These are phyloP conservation scores for Crocodylus rhombifer DNA, from an alignment of 2,797 vertebrate genomes.

Conservation along the genomic window DNA sequence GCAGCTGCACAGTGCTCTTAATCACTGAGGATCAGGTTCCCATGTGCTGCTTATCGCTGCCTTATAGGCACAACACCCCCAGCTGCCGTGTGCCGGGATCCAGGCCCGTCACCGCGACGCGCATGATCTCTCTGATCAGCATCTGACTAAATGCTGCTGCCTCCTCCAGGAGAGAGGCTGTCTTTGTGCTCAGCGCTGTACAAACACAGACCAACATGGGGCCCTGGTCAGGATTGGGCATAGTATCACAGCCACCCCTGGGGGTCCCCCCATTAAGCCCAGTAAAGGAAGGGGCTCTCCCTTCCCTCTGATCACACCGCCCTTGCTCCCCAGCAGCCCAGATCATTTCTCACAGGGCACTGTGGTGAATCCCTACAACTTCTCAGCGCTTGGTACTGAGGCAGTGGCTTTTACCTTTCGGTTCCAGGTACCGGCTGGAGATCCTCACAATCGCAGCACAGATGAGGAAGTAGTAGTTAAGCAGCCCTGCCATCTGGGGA, in stretches of 20 bases:
- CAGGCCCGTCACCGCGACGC: background rate
- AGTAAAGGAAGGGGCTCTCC: background rate
- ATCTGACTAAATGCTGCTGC: background rate
- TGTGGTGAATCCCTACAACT: background rate
- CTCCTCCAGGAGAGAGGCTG: background rate
- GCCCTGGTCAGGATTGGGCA: background rate
- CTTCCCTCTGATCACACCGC: background rate
- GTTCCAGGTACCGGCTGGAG: fast-evolving
- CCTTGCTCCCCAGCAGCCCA: background rate
- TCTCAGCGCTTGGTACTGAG: background rate
- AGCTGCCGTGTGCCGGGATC: background rate
- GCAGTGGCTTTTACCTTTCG: background rate
- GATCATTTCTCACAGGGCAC: fast-evolving
- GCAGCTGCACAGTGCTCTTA: background rate
- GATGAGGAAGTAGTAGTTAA: constrained; percentile 25
- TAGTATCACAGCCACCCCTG: background rate
- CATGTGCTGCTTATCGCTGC: background rate
- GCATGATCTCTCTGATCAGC: background rate
- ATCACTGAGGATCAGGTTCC: background rate
- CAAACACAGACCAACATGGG: background rate
- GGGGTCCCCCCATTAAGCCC: fast-evolving
- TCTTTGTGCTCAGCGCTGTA: too few relatives aligned
- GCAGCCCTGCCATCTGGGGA: constrained; percentile 43
- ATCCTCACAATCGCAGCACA: fast-evolving
- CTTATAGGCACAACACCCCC: background rate